Conservation (phyloP, 1,140 invertebrate genomes). For the Cylas formicarius region DNA sequence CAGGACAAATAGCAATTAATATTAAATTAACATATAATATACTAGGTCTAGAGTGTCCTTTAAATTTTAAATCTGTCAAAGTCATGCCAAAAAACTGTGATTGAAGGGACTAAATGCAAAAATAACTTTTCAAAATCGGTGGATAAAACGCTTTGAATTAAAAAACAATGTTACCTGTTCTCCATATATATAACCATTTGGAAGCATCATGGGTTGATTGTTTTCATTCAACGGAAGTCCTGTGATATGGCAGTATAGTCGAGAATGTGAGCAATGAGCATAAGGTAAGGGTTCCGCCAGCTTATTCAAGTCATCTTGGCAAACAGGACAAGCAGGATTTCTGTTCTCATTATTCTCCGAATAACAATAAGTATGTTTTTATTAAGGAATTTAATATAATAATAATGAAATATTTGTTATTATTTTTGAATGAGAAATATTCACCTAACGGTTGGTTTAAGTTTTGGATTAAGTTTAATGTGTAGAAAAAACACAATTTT, state of each 20-base stretch:
- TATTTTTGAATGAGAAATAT: too few relatives aligned
- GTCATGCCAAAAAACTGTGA: too few relatives aligned
- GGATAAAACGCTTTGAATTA: too few relatives aligned
- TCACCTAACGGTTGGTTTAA: too few relatives aligned
- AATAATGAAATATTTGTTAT: too few relatives aligned
- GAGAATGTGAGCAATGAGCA: conserved; percentile 92
- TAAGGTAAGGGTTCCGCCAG: conserved; percentile 83
- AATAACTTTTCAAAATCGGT: too few relatives aligned
- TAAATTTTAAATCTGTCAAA: too few relatives aligned
- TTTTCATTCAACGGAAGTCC: conserved; percentile 93
- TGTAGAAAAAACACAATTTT: neutral
- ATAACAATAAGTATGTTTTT: conserved; percentile 57
- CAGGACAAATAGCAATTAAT: too few relatives aligned
- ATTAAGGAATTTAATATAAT: conserved; percentile 40
- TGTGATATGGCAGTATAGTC: conserved; percentile 86
- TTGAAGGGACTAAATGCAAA: too few relatives aligned
- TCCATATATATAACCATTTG: conserved; percentile 97
- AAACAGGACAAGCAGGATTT: conserved; percentile 91
- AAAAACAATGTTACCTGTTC: conserved; percentile 85
- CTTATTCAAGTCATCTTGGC: conserved; percentile 78
- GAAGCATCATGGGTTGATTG: conserved; percentile 96
- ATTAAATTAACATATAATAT: too few relatives aligned
- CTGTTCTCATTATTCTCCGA: conserved; percentile 48
- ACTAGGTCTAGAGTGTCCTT: too few relatives aligned
- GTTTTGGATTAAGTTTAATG: too few relatives aligned